Evolutionary conservation across 2,888 invertebrate genomes (phyloP).

Genomic region (Drosophila formosana): DNA sequence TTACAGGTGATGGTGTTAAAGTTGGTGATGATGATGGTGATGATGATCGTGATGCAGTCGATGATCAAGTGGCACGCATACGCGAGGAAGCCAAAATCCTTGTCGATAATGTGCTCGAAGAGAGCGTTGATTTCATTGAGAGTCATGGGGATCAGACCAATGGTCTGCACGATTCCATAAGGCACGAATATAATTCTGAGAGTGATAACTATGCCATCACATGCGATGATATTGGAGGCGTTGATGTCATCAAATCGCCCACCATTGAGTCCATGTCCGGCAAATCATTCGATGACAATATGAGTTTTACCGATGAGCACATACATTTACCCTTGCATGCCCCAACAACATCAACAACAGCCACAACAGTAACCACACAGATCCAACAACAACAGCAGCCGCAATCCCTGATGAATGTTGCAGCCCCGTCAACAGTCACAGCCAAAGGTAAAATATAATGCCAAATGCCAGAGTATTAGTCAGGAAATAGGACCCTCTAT

Average conservation of each 20-base stretch:
- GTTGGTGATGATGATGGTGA: constrained; percentile 66
- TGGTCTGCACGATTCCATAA: constrained; percentile 63
- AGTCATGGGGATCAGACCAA: constrained; percentile 72
- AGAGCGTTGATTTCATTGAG: constrained; percentile 83
- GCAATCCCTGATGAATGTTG: constrained; percentile 51
- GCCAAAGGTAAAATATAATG: constrained; percentile 73
- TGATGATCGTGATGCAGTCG: constrained; percentile 47
- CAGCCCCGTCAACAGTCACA: constrained; percentile 49
- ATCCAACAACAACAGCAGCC: constrained; percentile 60
- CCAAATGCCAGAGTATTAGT: constrained; percentile 47
- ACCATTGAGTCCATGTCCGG: constrained; percentile 85
- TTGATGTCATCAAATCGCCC: constrained; percentile 84
- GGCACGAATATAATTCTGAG: constrained; percentile 82
- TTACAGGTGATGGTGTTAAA: constrained; percentile 70
- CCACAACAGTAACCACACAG: constrained; percentile 56
- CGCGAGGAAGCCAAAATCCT: constrained; percentile 84
- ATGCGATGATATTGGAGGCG: constrained; percentile 83
- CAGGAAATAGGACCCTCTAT: constrained; percentile 23
- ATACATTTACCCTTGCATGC: constrained; percentile 74
- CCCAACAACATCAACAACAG: constrained; percentile 61
- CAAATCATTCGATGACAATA: constrained; percentile 85
- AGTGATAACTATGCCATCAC: constrained; percentile 85
- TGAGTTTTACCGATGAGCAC: constrained; percentile 83
- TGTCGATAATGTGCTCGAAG: constrained; percentile 84
- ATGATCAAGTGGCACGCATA: constrained; percentile 69